These are phyloP conservation scores for Chydorus sphaericus DNA, from an alignment of 2,888 invertebrate genomes.

Conservation along the genomic window DNA sequence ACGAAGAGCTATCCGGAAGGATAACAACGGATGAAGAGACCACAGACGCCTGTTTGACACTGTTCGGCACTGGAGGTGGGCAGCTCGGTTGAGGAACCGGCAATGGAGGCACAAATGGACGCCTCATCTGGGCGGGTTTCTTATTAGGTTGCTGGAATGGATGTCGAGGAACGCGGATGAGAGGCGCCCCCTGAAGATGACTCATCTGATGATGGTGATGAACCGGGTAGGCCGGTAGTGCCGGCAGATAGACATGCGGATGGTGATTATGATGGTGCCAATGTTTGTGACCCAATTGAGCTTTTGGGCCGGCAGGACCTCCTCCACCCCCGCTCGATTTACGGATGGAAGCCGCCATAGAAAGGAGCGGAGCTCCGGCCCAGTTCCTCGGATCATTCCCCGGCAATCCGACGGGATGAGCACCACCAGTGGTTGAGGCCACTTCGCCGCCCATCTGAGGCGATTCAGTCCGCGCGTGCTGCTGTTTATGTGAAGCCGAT, in stretches of 20 bases:
- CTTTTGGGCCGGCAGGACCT: conserved; percentile 22
- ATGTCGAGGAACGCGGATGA: conserved; percentile 39
- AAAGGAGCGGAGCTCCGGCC: conserved; percentile 67
- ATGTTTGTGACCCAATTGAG: neutral
- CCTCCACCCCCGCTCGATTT: conserved; percentile 33
- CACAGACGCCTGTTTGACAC: neutral
- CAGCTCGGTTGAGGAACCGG: conserved; percentile 5
- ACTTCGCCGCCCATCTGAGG: neutral
- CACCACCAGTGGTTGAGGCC: neutral
- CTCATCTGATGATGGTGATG: too few species aligned
- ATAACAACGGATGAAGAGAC: neutral
- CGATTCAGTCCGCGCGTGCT: neutral
- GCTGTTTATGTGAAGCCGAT: too few species aligned
- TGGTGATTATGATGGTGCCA: neutral
- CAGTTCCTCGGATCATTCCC: conserved; percentile 31
- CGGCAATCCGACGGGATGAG: neutral
- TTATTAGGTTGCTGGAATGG: conserved; percentile 3
- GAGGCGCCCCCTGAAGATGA: conserved; percentile 69
- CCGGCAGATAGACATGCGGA: conserved; percentile 5
- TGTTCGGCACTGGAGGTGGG: neutral
- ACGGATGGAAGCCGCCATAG: conserved; percentile 42
- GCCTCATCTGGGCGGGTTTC: neutral
- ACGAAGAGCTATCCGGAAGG: neutral
- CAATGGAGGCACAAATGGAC: neutral
- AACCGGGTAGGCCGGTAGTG: conserved; percentile 22